Base-by-base conservation (phyloP, 2,888 invertebrate genomes). In the Ethmia dodecea region DNA sequence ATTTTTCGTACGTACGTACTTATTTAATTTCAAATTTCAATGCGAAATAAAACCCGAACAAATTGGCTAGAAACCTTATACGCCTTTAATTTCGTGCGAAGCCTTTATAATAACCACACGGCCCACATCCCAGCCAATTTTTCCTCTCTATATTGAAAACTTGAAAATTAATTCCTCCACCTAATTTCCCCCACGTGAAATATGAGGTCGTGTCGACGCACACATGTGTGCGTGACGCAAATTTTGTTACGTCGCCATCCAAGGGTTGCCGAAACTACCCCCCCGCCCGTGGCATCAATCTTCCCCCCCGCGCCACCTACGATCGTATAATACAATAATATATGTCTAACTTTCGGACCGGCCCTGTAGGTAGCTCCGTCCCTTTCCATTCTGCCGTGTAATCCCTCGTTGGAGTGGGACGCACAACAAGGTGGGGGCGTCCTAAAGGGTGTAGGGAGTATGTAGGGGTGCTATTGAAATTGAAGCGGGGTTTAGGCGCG, bases 321-420 rank as follows among this genome's bases (percentile, higher is more conserved):
- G 81, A 64, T 61, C 74, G 78, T 83, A 84, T 81, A 81, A 81
- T 79, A 84, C 81, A 84, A 83, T 84, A 84, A 83, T 86, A 83
- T 84, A 86, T 80, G 86, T 84, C 86, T 86, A 83, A 81, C 72
- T 78, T 79, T 84, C 84, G 84, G 86, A 86, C 86, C 80, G 74
- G 80, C 81, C 84, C 81, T 81, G 81, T 79, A 72, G 79, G 77
- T 76, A 75, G 65, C 52, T 42, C 48, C 38, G 37, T 76, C 79
- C 45, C 53, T 43, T 43, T 78, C 60, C 27, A 33, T 1, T 64
- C 13, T 14, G 22, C 13, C 38, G 29, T 48, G 52, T 56, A 54
- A 42, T 13, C 39, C 33, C 25, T 26, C 5, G 67, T 31, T 27
- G 32, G 70, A 76, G 38, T 28, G 64, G 47, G 79, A 78, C 26